phyloP scores from a whole-genome alignment of 1,140 invertebrate species.

The Colletes latitarsis region DNA sequence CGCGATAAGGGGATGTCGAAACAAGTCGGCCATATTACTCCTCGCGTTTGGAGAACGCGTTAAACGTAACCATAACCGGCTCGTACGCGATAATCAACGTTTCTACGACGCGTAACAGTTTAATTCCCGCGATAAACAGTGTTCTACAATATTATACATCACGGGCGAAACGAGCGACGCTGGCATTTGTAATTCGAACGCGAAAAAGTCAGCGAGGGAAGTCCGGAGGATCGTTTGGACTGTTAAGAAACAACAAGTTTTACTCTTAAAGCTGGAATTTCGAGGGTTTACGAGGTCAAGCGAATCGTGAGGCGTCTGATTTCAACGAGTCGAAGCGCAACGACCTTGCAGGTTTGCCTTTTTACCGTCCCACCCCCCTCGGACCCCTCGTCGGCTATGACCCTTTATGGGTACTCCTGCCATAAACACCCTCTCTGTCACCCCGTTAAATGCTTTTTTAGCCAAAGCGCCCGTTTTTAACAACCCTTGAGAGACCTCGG shows the following conservation, averaged over 20 bases:
- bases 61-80: not conserved
- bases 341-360: slow-evolving; percentile 43
- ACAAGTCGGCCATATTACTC: too few species aligned
- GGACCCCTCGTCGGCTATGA: slow-evolving; percentile 28
- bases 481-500: slow-evolving; percentile 73
- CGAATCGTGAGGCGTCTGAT: slow-evolving; percentile 32
- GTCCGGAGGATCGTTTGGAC: not conserved
- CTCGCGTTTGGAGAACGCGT: too few species aligned
- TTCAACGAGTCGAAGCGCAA: slow-evolving; percentile 34
- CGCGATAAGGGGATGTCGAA: too few species aligned
- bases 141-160: not conserved
- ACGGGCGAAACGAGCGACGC: too few species aligned
- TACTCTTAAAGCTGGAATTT: slow-evolving; percentile 10
- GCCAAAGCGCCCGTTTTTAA: slow-evolving; percentile 68
- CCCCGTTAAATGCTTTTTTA: slow-evolving; percentile 75
- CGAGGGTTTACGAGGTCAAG: slow-evolving; percentile 32
- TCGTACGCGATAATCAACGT: not conserved
- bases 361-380: slow-evolving; percentile 33
- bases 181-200: not conserved
- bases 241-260: slow-evolving; percentile 4
- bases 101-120: not conserved
- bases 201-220: not conserved
- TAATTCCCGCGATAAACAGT: not conserved
- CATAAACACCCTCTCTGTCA: slow-evolving; percentile 73
- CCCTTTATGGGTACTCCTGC: slow-evolving; percentile 54